Base-by-base conservation (phyloP, 2,113 vertebrate genomes). In the Clarias magur region DNA sequence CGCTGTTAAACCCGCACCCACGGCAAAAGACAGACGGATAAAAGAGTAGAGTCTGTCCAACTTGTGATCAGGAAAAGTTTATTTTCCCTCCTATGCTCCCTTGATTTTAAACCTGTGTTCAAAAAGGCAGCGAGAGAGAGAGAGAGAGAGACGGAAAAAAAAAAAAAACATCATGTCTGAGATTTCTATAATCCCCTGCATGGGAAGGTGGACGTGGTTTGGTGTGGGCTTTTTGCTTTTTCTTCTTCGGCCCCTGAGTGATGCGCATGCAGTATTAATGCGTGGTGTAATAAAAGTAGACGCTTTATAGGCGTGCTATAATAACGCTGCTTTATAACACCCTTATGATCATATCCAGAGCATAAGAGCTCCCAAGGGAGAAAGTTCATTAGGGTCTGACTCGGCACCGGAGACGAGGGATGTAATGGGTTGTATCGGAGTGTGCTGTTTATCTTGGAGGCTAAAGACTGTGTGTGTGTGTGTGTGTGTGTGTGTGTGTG, bases 401-500 rank as follows among this genome's bases (percentile, higher is more conserved):
- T 83, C 83, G 21, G 54, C 86, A 88, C 72, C 68, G 82, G 89
- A 92, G 93, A 94, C 94, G 93, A 48, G 92, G 30, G 94, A 93
- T 93, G 93, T 94, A 95, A 95, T 95, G 92, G 93, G 85, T 68
- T 67, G 63, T 78, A 81, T 86, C 38, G 38, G 60, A 82, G 88
- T 30, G 42, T 67, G 83, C 89, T 90, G 83, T 90, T 90, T 91
- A 90, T 91, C 86, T 91, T 88, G 78, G 91, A 82, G 90, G 88
- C 89, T 95, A 95, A 95, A 94, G 89, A 93, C 91, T 89, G 92
- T 90, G 90, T 92, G 88, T 90, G 89, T 90, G 91, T 89, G 78
- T 89, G 91, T 89, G 90, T 85, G 89, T 4, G 87, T 25, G 89
- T 90, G 92, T 90, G 80, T 90, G 91, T 89, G 89, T 85, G 89